Conservation (phyloP, 2,888 invertebrate genomes). For the Dynastes grantii region DNA sequence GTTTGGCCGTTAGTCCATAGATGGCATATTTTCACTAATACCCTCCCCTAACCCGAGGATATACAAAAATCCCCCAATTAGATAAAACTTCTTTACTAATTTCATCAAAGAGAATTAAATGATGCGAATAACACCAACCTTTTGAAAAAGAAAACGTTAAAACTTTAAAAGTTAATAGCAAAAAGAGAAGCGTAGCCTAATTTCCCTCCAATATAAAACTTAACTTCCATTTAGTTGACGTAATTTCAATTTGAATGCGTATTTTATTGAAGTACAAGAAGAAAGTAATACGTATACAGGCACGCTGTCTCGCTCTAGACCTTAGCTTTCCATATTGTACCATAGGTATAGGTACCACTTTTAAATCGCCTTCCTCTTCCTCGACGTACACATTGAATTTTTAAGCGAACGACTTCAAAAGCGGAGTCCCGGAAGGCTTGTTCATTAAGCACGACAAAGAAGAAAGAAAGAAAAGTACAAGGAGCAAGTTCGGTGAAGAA, state of each 20-base stretch:
- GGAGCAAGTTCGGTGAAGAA: neutral
- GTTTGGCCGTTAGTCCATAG: too few species aligned
- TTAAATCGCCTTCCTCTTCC: neutral
- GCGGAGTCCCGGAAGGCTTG: neutral
- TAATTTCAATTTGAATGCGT: conserved; percentile 12
- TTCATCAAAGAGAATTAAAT: neutral
- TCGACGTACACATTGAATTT: neutral
- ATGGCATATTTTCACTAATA: too few species aligned
- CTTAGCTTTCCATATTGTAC: neutral
- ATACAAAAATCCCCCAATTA: neutral
- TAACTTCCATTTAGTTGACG: neutral
- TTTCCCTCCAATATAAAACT: neutral
- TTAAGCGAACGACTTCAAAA: conserved; percentile 9
- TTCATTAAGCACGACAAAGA: neutral
- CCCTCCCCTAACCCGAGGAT: neutral
- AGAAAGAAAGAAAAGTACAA: neutral
- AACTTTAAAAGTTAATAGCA: neutral
- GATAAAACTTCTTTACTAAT: neutral
- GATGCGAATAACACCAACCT: neutral
- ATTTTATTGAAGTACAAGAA: neutral
- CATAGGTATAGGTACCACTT: neutral
- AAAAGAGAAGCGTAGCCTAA: neutral
- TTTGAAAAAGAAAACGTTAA: neutral
- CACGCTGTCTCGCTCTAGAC: neutral
- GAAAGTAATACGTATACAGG: neutral